Evolutionary conservation across 1,140 invertebrate genomes (phyloP).

Genomic region (Oppia nitens): DNA sequence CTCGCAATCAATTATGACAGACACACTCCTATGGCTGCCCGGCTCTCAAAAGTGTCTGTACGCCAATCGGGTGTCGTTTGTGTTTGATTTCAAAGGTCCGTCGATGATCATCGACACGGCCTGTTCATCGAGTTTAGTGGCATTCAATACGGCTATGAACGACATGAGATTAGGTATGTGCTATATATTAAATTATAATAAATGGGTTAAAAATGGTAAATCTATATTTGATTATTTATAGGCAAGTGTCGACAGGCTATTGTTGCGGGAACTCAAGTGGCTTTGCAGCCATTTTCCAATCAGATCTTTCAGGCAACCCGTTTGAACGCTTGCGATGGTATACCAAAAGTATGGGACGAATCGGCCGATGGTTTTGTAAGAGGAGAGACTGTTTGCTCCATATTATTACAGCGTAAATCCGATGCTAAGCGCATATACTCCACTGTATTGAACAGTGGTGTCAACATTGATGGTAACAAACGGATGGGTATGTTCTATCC

Average conservation of each 20-base stretch:
- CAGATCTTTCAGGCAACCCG: conserved; percentile 33
- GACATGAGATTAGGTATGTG: too few species aligned
- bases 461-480: too few species aligned
- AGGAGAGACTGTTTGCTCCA: too few species aligned
- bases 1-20: too few species aligned
- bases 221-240: conserved; percentile 28
- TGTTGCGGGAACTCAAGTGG: conserved; percentile 34
- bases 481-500: conserved; percentile 30
- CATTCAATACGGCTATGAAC: too few species aligned
- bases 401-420: conserved; percentile 58
- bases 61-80: conserved; percentile 85
- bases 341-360: conserved; percentile 54
- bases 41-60: conserved; percentile 42
- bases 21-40: not conserved
- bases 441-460: too few species aligned
- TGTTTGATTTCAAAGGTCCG: too few species aligned
- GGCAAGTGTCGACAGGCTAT: conserved; percentile 37
- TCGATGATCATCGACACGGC: conserved; percentile 38
- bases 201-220: too few species aligned
- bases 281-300: conserved; percentile 32
- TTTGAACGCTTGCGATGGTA: conserved; percentile 35
- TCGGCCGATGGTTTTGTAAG: too few species aligned
- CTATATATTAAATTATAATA: too few species aligned
- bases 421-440: conserved; percentile 65
- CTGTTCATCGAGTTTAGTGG: too few species aligned